Percentiles rank a stretch among this genome's conserved stretches.
These are phyloP conservation scores for Xiphophorus maculatus DNA, from an alignment of 2,113 vertebrate genomes.

Conservation along the genomic window DNA sequence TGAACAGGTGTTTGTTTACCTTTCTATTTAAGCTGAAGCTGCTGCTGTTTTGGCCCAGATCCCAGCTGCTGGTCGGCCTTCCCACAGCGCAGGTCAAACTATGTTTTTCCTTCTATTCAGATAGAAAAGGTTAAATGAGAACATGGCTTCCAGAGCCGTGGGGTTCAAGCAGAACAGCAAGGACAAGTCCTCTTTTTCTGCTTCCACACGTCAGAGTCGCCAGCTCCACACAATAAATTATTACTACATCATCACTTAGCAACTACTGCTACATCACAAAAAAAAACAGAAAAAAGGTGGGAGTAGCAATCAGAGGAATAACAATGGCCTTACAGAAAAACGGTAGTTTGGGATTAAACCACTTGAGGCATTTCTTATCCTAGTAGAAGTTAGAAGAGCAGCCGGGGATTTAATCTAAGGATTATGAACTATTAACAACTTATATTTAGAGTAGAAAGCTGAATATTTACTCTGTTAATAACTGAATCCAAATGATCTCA, in stretches of 20 bases:
- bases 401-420: not conserved
- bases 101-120: slow-evolving; percentile 65
- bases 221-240: slow-evolving; percentile 38
- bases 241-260: slow-evolving; percentile 33
- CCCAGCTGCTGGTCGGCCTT: slow-evolving; percentile 49
- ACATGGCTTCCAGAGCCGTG: slow-evolving; percentile 53
- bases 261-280: slow-evolving; percentile 24
- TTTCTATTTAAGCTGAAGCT: slow-evolving; percentile 29
- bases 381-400: not conserved
- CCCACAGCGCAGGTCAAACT: slow-evolving; percentile 53
- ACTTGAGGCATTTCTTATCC: too few relatives aligned
- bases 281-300: slow-evolving; percentile 19
- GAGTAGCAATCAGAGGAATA: slow-evolving; percentile 40
- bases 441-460: not conserved
- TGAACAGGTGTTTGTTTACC: slow-evolving; percentile 6
- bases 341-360: slow-evolving; percentile 17
- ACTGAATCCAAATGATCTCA: not conserved
- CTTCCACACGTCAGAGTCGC: slow-evolving; percentile 50
- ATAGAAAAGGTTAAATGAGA: slow-evolving; percentile 70
- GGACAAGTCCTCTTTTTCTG: slow-evolving; percentile 38
- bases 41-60: slow-evolving; percentile 58
- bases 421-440: slow-evolving; percentile 3
- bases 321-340: slow-evolving; percentile 14
- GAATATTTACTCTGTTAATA: not conserved
- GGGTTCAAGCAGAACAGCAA: slow-evolving; percentile 52